Evolutionary conservation across 2,797 vertebrate genomes (phyloP), one percentile per base, ranked within the genome.

Genomic region (Tachyglossus aculeatus): DNA sequence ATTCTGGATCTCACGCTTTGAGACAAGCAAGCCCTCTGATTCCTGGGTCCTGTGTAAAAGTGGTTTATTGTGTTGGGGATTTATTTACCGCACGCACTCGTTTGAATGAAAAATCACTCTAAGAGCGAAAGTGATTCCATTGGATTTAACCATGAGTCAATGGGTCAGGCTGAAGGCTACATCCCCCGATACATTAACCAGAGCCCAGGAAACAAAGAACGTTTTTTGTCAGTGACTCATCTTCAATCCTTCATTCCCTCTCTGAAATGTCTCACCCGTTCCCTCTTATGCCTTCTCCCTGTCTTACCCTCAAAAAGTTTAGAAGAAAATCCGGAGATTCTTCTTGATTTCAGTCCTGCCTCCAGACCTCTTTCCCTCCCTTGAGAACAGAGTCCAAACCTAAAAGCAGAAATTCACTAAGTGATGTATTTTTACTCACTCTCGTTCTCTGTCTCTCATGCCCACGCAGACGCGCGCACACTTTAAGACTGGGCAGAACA

Each of bases 141-240:
- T 79, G 51, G 11, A 67, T 80, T 86, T 88, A 81, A 57, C 53
- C 69, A 64, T 67, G 63, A 44, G 52, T 10, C 80, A 67, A 81
- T 76, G 45, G 61, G 38, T 81, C 78, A 81, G 80, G 41, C 39
- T 72, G 22, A 56, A 65, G 82, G 38, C 45, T 82, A 29, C 33
- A 40, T 81, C 87, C 83, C 87, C 58, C 84, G 27, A 70, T 71
- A 54, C 71, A 77, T 76, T 21, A 10, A 19, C 54, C 38, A 78
- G 60, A 77, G 80, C 47, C 45, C 66, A 41, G 75, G 71, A 78
- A 88, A 77, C 73, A 83, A 81, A 76, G 13, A 54, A 52, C 68
- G 71, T 66, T 69, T 83, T 85, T 81, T 71, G 74, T 77, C 76
- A 80, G 66, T 78, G 80, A 82, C 56, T 83, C 81, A 78, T 82